Percentiles rank a stretch among this genome's conserved stretches.
Conservation (phyloP, 2,113 vertebrate genomes). For the Lontra canadensis region DNA sequence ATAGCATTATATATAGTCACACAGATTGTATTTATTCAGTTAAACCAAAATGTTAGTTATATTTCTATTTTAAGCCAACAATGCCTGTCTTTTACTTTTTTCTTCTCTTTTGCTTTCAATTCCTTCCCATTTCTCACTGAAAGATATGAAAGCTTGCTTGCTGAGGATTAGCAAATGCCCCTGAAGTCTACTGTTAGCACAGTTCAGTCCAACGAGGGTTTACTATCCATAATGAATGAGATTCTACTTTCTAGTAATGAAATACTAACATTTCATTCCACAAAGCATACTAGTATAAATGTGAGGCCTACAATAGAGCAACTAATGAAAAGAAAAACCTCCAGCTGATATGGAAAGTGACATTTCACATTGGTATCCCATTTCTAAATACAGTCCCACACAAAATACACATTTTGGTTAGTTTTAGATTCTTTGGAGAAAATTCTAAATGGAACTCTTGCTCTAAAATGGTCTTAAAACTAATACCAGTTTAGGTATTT, state of each 20-base stretch:
- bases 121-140: conserved; percentile 1
- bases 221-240: background rate
- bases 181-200: background rate
- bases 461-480: conserved; percentile 34
- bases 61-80: conserved; percentile 25
- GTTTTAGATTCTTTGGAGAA: conserved; percentile 38
- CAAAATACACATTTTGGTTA: background rate
- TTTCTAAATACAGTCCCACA: conserved; percentile 39
- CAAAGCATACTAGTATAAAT: conserved; percentile 49
- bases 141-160: background rate
- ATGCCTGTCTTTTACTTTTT: background rate
- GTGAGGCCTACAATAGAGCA: background rate
- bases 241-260: background rate
- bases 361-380: conserved; percentile 38
- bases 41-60: conserved; percentile 45
- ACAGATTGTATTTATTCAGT: conserved; percentile 8
- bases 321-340: conserved; percentile 39
- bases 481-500: background rate
- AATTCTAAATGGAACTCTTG: background rate
- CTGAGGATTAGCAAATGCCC: background rate
- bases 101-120: background rate
- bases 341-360: background rate
- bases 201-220: background rate
- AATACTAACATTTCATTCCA: conserved; percentile 12
- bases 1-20: conserved; percentile 43